Base-by-base conservation (phyloP, 2,888 invertebrate species). In the Protophormia terraenovae region DNA sequence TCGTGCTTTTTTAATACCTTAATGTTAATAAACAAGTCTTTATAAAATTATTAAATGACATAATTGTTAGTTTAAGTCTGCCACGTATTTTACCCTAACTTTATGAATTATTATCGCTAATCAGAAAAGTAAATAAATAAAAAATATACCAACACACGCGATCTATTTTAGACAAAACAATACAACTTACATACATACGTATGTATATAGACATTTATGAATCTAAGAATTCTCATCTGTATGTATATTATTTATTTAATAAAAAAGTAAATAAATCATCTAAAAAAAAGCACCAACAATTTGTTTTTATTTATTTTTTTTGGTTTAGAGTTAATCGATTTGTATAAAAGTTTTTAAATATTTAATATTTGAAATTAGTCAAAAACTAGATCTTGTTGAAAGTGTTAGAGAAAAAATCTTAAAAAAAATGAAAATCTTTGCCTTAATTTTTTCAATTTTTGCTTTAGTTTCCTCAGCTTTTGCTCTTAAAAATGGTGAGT, bases 401-500 rank as follows among this genome's bases (percentile, higher is more conserved):
- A 50, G 24, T 16, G 16, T 16, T 64, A 32, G 19, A 29, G 3
- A 50, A 22, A 50, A 58, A 58, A 29, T n/a, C 7, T 47, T 38
- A 7, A 3, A 14, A 50, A 47, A 58, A 29, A 58, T 58, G 55
- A 27, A 58, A 29, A 27, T 81, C 14, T 38, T 84, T 14, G 60
- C 76, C 3, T 16, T 83, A 29, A 35, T 88, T 53, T 80, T 86
- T 0, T 45, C 78, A 8, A 29, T 86, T 47, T 87, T 87, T 3
- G 89, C 88, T 4, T 58, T 90, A 1, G 67, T 89, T 41, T 86
- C 86, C 7, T 35, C 86, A 0, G 69, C 87, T 0, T n/a, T 87
- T 41, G 89, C 73, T 16, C 32, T 88, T 3, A 89, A 88, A 85
- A 73, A 88, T 87, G 66, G 90, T 90, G 80, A 86, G 89, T 76